Evolutionary conservation across 2,888 invertebrate genomes (phyloP), one percentile per base, ranked within the genome.

Genomic region (Cosmia trapezina): DNA sequence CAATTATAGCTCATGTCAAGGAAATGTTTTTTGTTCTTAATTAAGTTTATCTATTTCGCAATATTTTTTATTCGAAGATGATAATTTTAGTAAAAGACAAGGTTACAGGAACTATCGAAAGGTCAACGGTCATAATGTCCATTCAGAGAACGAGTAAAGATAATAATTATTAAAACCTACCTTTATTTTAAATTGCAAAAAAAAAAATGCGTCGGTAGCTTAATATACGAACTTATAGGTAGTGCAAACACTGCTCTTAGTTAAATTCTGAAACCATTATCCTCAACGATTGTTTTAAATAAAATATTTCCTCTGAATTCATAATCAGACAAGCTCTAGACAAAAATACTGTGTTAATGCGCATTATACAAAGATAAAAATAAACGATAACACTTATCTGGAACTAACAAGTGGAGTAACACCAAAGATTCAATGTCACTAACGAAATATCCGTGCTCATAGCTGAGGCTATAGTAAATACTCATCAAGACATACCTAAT

Each of bases 301-400:
- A 45, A 37, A 54, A 43, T 77, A 28, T 78, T 78, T 72, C 64
- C 83, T 65, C 12, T 64, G 1, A 56, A 57, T 65, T 41, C 9
- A 47, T 37, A 56, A 66, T 56, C 69, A 84, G 84, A 82, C 81
- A 66, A n/a, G 37, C 49, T 70, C 70, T 53, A 84, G 81, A 84
- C 81, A 54, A 70, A 70, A 71, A 67, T 37, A 60, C 47, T 54
- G 28, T 61, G 14, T 19, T 64, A 74, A 56, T 67, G 56, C 85
- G 77, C 70, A 69, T 54, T 66, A 53, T 11, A 68, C 37, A 19
- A 4, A 77, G 72, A 78, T 75, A 81, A 78, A 62, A 65, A 51
- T 4, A 11, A 14, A 37, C 37, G 83, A 81, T 81, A 84, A 56
- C 12, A 69, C 62, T 66, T 80, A 83, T 83, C 71, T 59, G 28